Percentiles rank a stretch among this genome's conserved stretches.
Evolutionary conservation across 2,113 vertebrate genomes (phyloP).

Genomic region (Acanthisitta chloris): DNA sequence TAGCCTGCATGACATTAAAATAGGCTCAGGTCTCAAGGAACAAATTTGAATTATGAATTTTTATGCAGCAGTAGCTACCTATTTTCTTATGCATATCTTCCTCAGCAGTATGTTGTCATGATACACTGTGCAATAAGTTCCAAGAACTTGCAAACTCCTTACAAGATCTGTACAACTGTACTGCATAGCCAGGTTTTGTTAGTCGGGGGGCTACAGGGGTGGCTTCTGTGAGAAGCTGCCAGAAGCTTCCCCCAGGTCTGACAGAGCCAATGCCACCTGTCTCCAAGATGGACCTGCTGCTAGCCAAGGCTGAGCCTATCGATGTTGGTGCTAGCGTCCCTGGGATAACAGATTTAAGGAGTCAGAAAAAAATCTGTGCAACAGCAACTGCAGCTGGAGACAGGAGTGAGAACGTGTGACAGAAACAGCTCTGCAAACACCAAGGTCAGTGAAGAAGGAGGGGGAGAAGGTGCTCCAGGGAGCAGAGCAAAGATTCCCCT

Average conservation of each 20-base stretch:
- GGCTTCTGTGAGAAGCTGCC: background rate
- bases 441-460: background rate
- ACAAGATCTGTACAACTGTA: background rate
- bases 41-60: slow-evolving; percentile 23
- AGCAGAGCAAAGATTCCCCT: background rate
- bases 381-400: background rate
- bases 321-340: background rate
- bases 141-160: background rate
- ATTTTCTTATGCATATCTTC: background rate
- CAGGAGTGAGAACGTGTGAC: background rate
- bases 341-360: background rate
- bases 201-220: rapidly evolving
- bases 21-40: background rate
- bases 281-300: rapidly evolving
- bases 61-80: background rate
- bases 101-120: background rate
- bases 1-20: background rate
- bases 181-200: background rate
- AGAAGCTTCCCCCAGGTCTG: background rate
- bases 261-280: background rate
- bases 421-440: background rate
- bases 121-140: background rate
- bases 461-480: background rate
- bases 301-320: background rate
- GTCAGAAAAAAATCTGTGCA: background rate